phyloP scores from a whole-genome alignment of 2,888 invertebrate genomes.

The Camptogramma bilineatum region DNA sequence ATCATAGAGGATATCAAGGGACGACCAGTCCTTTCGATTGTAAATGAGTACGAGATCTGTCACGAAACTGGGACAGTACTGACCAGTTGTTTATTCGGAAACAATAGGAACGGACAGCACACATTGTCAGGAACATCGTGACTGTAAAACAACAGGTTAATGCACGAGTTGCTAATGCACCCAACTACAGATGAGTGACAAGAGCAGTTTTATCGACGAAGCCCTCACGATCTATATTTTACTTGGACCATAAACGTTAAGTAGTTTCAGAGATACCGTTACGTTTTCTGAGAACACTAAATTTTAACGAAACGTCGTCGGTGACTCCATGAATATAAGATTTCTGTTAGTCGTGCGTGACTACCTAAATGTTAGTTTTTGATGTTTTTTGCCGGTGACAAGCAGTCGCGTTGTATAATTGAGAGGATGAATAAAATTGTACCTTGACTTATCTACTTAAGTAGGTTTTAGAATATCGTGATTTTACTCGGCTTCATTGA shows the following conservation, averaged over 20 bases:
- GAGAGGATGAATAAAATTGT: no score
- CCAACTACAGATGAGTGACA: slow-evolving; percentile 27
- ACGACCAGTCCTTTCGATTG: no score
- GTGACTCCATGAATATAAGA: no score
- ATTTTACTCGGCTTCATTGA: not conserved
- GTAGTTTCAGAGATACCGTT: not conserved
- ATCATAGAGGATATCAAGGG: no score
- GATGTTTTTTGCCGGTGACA: not conserved
- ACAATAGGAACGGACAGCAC: slow-evolving; percentile 18
- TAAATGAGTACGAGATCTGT: not conserved
- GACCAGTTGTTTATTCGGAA: slow-evolving; percentile 12
- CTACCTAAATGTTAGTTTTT: not conserved
- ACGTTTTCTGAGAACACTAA: no score
- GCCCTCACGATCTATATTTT: slow-evolving; percentile 18
- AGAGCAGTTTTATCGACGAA: slow-evolving; percentile 24
- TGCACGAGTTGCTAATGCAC: slow-evolving; percentile 25
- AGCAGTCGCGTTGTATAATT: not conserved
- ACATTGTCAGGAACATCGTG: slow-evolving; percentile 23
- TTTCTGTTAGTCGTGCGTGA: no score
- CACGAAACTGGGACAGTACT: slow-evolving; percentile 12
- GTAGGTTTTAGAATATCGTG: not conserved
- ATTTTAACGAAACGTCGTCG: no score
- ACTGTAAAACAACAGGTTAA: slow-evolving; percentile 28
- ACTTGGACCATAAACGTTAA: not conserved
- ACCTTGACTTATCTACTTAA: not conserved